Evolutionary conservation across 1,140 invertebrate species (phyloP).

Genomic region (Whitmania pigra): DNA sequence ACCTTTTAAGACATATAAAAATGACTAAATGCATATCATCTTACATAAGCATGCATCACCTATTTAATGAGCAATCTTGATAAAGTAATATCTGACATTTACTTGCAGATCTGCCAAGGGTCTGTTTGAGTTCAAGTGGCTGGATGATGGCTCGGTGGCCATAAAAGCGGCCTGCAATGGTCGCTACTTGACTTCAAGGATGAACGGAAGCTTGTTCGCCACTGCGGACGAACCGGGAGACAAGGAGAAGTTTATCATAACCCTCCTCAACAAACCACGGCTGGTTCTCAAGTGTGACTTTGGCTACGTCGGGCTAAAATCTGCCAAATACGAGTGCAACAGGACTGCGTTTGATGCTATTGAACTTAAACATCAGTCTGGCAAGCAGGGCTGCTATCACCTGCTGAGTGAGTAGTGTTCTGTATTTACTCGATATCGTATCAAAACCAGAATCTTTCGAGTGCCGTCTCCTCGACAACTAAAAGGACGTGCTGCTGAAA

Average conservation of each 20-base stretch:
- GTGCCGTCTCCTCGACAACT: too few species aligned
- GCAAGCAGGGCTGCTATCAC: slow-evolving; percentile 73
- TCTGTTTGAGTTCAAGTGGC: slow-evolving; percentile 79
- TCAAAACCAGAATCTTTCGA: too few species aligned
- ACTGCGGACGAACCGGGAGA: slow-evolving; percentile 58
- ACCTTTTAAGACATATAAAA: not conserved
- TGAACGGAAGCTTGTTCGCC: slow-evolving; percentile 82
- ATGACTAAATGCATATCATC: not conserved
- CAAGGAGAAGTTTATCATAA: slow-evolving; percentile 76
- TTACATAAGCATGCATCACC: not conserved
- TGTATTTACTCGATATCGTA: too few species aligned
- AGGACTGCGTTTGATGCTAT: slow-evolving; percentile 87
- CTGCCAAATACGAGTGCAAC: slow-evolving; percentile 77
- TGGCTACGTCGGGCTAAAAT: slow-evolving; percentile 84
- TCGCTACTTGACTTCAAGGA: slow-evolving; percentile 80
- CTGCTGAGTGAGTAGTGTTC: slow-evolving; percentile 62
- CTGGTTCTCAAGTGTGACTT: slow-evolving; percentile 86
- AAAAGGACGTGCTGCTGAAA: too few species aligned
- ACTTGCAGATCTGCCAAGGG: slow-evolving; percentile 61
- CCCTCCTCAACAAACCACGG: slow-evolving; percentile 74
- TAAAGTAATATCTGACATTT: slow-evolving; percentile 20
- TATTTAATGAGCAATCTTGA: not conserved
- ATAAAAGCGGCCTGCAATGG: slow-evolving; percentile 69
- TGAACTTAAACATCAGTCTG: slow-evolving; percentile 59
- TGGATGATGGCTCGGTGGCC: slow-evolving; percentile 72